Evolutionary conservation across 2,797 vertebrate genomes (phyloP), one percentile per base, ranked within the genome.

Genomic region (Argentina silus): DNA sequence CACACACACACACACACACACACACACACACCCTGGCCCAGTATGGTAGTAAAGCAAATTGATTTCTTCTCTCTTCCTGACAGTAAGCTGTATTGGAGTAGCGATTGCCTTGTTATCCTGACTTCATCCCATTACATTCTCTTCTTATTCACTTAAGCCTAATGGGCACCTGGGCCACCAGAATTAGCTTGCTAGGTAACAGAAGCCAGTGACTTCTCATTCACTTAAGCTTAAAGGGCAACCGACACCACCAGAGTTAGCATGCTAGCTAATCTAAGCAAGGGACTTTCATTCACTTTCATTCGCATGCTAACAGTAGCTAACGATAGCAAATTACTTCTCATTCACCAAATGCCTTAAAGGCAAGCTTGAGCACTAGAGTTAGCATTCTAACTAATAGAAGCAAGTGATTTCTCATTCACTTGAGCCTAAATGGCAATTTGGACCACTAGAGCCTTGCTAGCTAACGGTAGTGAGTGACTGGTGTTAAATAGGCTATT

Each of bases 1-100:
- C 76, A 67, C 66, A 71, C 70, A 76, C 56, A n/a, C 59, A 53
- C 57, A 62, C 70, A 63, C 21, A 53, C 42, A 64, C 45, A 61
- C 45, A 36, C 11, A 50, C 44, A 53, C 48, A n/a, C 23, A 17
- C 57, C n/a, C n/a, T n/a, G n/a, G n/a, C n/a, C n/a, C n/a, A 12
- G 6, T 44, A 56, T 3, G 15, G 6, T 64, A 6, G 15, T 36
- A 36, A 36, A 36, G 23, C 36, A 15, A 60, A 15, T 42, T 12
- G 27, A 9, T 53, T 19, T 64, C 14, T 23, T 17, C 19, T 55
- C 14, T 68, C 15, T 55, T 36, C 2, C 14, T 42, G 27, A 68
- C 23, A 43, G 51, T 19, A 43, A 68, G 51, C 67, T 55, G 17
- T 43, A 2, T 36, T 55, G 50, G 50, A 63, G 21, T 36, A 11